These are phyloP conservation scores for Scotopteryx bipunctaria DNA, from an alignment of 2,888 invertebrate genomes.

Conservation along the genomic window DNA sequence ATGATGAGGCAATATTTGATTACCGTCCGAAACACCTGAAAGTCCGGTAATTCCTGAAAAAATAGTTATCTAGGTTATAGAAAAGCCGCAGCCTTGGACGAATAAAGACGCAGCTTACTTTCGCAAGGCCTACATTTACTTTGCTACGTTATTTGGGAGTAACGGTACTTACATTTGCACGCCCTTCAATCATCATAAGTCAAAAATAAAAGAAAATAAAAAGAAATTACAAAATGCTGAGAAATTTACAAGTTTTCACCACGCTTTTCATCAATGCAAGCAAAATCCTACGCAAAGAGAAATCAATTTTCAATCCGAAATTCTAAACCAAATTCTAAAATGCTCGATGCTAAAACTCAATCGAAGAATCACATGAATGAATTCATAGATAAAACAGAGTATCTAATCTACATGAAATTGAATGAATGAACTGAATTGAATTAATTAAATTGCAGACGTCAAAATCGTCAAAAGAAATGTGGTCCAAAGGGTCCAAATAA, in stretches of 20 bases:
- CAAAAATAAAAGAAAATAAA: conserved; percentile 55
- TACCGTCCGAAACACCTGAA: conserved; percentile 89
- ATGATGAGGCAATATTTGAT: conserved; percentile 90
- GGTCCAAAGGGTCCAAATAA: too few relatives aligned
- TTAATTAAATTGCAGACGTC: too few relatives aligned
- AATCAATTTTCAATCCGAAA: conserved; percentile 12
- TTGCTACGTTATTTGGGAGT: neutral
- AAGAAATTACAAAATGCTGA: conserved; percentile 31
- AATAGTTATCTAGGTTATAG: conserved; percentile 25
- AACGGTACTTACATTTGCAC: conserved; percentile 77
- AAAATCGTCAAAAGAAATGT: too few relatives aligned
- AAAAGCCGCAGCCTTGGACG: too few relatives aligned
- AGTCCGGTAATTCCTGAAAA: conserved; percentile 86
- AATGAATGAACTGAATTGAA: too few relatives aligned
- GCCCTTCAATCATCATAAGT: conserved; percentile 80
- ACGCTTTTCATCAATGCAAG: neutral
- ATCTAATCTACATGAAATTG: too few relatives aligned
- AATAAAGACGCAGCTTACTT: too few relatives aligned
- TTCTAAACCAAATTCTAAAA: neutral
- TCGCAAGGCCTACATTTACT: too few relatives aligned
- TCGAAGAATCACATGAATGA: conserved; percentile 47
- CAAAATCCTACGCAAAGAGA: neutral
- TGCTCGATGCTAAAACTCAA: too few relatives aligned
- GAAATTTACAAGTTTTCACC: conserved; percentile 3
- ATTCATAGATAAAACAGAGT: conserved; percentile 5